Base-by-base conservation (phyloP, 1,140 invertebrate species). In the Episyrphus balteatus region DNA sequence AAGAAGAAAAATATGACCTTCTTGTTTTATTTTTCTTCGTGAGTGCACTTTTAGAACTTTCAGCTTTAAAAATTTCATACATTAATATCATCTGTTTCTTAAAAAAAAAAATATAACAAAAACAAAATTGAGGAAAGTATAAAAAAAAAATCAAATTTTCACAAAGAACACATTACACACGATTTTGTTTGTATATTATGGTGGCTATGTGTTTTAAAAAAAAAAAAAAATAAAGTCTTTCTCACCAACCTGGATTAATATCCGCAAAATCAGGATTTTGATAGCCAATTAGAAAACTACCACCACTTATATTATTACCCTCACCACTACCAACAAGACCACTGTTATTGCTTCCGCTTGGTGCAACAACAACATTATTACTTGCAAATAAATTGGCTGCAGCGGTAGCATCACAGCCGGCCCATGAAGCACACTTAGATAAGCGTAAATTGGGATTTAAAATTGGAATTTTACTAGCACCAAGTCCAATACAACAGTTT, bases 351-450 rank as follows among this genome's bases (percentile, higher is more conserved):
- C 42, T 14, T 5, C 21, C 21, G 21, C 21, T 26, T 26, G 3
- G 21, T 5, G 3, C 21, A 26, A 26, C 21, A 26, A 26, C 21
- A 26, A 8, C 21, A 8, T 26, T 26, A 5, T 26, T 5, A 26
- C 36, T 39, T 18, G 7, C 17, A 36, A 15, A n/a, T 48, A 3
- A 33, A 14, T 39, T 12, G 21, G 37, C 34, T 32, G 41, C 19
- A n/a, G 31, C 34, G 53, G 18, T 18, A 33, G 50, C 42, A 26
- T 64, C 70, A 45, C 65, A 68, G 2, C 74, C 74, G 50, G 71
- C 70, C 75, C 75, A 77, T 8, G 74, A 76, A 19, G 74, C 73
- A 57, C 75, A 76, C 56, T 77, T 76, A 50, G 73, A 73, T 40
- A 75, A 61, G 15, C 65, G 61, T 37, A 49, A 41, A 51, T 50